Percentiles rank a stretch among this genome's conserved stretches.
Evolutionary conservation across 1,140 invertebrate species (phyloP).

Genomic region (Caenorhabditis inopinata): DNA sequence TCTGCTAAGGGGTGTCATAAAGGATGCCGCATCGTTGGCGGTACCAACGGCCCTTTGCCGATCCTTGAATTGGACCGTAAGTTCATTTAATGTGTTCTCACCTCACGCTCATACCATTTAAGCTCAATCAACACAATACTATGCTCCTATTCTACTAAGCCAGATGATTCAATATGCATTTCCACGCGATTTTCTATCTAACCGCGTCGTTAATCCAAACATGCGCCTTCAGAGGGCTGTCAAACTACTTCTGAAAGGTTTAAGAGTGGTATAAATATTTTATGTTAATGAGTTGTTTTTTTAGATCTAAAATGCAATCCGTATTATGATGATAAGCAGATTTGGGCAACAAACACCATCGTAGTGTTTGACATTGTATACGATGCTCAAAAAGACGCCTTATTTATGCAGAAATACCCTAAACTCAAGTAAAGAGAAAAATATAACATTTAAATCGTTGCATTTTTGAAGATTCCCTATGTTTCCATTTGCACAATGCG

Average conservation of each 20-base stretch:
- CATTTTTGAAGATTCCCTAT: neutral
- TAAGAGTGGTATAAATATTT: neutral
- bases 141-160: neutral
- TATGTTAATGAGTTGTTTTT: neutral
- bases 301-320: conserved; percentile 18
- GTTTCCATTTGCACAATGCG: neutral
- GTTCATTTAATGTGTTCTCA: too few relatives aligned
- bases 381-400: neutral
- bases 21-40: conserved; percentile 4
- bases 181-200: neutral
- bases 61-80: conserved; percentile 13
- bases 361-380: neutral
- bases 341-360: neutral
- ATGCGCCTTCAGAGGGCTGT: neutral
- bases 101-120: too few relatives aligned
- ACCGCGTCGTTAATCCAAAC: neutral
- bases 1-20: neutral
- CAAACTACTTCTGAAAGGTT: neutral
- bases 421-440: conserved; percentile 16
- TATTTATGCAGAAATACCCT: neutral
- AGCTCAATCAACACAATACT: conserved; percentile 10
- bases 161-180: neutral
- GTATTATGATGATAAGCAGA: neutral
- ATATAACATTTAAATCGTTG: too few relatives aligned
- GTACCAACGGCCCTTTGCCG: neutral